phyloP scores from a whole-genome alignment of 2,888 invertebrate genomes.

The Scelioninae gen. 1 region DNA sequence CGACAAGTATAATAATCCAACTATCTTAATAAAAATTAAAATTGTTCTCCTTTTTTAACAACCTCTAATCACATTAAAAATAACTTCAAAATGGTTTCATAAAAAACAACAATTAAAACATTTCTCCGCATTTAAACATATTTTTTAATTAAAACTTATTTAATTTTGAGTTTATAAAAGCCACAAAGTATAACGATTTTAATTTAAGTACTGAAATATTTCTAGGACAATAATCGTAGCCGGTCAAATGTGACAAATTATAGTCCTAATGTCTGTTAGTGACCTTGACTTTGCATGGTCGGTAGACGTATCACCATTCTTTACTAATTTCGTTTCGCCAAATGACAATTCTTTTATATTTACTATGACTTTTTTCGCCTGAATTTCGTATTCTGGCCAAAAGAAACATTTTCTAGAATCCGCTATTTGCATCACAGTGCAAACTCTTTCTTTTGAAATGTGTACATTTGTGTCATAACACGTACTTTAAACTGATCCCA shows the following conservation, averaged over 20 bases:
- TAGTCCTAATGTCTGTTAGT: slow-evolving; percentile 48
- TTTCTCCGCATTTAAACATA: not conserved
- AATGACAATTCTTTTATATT: slow-evolving; percentile 17
- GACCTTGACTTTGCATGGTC: slow-evolving; percentile 76
- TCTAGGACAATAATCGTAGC: slow-evolving; percentile 33
- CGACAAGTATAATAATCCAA: not conserved
- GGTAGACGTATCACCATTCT: slow-evolving; percentile 76
- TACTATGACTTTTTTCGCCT: slow-evolving; percentile 32
- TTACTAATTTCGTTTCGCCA: too few species aligned
- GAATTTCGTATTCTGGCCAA: not conserved
- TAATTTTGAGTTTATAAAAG: not conserved
- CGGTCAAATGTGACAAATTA: slow-evolving; percentile 38
- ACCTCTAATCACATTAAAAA: not conserved
- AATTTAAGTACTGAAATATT: slow-evolving; percentile 3
- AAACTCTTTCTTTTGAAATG: slow-evolving; percentile 61
- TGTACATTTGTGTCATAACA: slow-evolving; percentile 60
- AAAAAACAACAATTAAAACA: not conserved
- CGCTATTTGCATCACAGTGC: slow-evolving; percentile 44
- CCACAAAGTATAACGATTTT: slow-evolving; percentile 34
- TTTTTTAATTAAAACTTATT: not conserved
- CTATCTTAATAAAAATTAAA: not conserved
- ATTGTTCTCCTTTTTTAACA: not conserved
- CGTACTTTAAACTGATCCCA: slow-evolving; percentile 38
- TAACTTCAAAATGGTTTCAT: not conserved
- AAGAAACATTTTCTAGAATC: slow-evolving; percentile 14